A percentile compares a stretch with the other conserved stretches of the same genome.
phyloP scores from a whole-genome alignment of 2,888 invertebrate species.

The Brachypalpus laphriformis region DNA sequence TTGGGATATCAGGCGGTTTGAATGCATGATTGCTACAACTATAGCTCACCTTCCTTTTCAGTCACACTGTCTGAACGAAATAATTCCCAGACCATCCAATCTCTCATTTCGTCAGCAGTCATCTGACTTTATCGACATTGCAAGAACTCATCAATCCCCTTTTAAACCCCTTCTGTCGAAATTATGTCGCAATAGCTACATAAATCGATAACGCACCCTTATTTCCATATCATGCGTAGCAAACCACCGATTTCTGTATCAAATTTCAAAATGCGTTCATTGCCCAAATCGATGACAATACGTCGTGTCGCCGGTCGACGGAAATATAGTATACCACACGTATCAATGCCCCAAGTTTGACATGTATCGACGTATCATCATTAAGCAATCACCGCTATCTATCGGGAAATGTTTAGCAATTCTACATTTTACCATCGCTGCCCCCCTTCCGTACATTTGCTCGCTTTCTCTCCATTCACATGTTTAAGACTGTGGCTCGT shows the following conservation, averaged over 20 bases:
- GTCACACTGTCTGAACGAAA: too few relatives aligned
- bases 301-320: background rate
- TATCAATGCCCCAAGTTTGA: background rate
- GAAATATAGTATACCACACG: background rate
- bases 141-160: background rate
- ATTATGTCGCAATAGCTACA: background rate
- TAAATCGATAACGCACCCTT: constrained; percentile 1
- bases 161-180: background rate
- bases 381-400: background rate
- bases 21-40: too few relatives aligned
- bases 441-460: background rate
- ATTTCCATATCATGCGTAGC: background rate
- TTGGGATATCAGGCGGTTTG: too few relatives aligned
- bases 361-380: background rate
- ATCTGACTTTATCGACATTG: background rate
- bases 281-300: background rate
- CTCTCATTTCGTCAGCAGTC: background rate
- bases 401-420: background rate
- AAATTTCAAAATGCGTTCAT: constrained; percentile 15
- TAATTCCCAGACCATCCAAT: background rate
- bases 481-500: background rate
- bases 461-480: constrained; percentile 19
- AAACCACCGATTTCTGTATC: background rate
- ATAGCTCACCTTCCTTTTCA: too few relatives aligned
- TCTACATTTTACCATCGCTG: background rate